These are phyloP conservation scores for Alouatta palliata DNA, from an alignment of 2,113 vertebrate species.

Conservation along the genomic window DNA sequence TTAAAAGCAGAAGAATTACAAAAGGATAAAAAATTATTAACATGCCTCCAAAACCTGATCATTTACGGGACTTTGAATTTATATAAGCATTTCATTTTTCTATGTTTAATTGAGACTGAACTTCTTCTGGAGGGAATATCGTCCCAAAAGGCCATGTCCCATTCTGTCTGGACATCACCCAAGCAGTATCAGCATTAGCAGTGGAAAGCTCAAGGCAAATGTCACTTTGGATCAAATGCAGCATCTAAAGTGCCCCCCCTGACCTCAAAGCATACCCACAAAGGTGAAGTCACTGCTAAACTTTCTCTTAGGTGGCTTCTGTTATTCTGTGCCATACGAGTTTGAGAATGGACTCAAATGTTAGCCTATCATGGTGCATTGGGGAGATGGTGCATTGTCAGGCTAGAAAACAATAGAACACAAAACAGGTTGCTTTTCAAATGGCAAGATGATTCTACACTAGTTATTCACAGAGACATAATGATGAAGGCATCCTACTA, in stretches of 20 bases:
- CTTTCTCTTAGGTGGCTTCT: not conserved
- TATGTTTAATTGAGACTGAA: not conserved
- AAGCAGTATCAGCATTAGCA: not conserved
- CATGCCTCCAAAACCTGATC: not conserved
- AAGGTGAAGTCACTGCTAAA: not conserved
- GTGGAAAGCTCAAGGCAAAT: conserved; percentile 24
- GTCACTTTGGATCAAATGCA: conserved; percentile 22
- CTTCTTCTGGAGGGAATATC: not conserved
- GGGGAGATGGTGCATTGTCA: not conserved
- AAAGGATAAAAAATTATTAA: not conserved
- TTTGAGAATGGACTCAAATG: not conserved
- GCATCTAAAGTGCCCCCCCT: not conserved
- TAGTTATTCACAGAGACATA: not conserved
- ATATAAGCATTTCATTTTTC: not conserved
- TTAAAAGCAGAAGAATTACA: not conserved
- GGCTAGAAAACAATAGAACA: not conserved
- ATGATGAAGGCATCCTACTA: not conserved
- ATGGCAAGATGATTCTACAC: not conserved
- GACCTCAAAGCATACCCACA: not conserved
- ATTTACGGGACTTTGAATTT: not conserved
- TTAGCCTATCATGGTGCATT: not conserved
- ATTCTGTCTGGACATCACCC: not conserved
- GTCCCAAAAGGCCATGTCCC: not conserved
- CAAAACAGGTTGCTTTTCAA: not conserved
- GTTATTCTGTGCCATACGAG: accelerated